phyloP scores from a whole-genome alignment of 2,113 vertebrate genomes.

The Deroptyus accipitrinus region DNA sequence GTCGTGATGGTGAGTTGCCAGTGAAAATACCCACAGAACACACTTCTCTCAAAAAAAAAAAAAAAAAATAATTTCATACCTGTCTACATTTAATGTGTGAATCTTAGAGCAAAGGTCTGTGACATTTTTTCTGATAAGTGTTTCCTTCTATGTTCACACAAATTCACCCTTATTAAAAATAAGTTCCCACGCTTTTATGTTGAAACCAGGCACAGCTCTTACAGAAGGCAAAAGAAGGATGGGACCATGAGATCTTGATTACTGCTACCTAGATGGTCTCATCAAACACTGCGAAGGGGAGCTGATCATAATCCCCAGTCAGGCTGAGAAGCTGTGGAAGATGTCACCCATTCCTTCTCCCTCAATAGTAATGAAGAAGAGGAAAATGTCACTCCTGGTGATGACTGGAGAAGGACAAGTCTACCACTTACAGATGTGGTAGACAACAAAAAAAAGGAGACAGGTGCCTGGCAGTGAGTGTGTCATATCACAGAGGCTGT shows the following conservation, averaged over 20 bases:
- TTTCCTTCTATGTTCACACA: neutral
- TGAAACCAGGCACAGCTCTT: neutral
- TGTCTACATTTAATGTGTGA: neutral
- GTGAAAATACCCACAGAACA: neutral
- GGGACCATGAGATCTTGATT: neutral
- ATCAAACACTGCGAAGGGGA: neutral
- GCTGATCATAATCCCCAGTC: accelerated
- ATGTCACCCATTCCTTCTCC: neutral
- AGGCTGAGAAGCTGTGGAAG: neutral
- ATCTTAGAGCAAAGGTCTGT: neutral
- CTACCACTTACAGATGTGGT: neutral
- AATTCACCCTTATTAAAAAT: neutral
- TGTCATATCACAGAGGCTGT: neutral
- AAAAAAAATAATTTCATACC: neutral
- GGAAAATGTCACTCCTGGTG: neutral
- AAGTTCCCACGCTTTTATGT: neutral
- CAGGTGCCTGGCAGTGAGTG: neutral
- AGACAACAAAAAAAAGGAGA: neutral
- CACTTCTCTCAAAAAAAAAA: accelerated
- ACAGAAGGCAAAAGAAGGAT: neutral
- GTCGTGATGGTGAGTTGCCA: neutral
- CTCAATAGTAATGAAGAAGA: neutral
- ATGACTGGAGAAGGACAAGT: neutral
- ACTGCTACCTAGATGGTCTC: neutral
- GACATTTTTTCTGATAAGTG: neutral